Percentiles rank a stretch among this genome's conserved stretches.
Conservation (phyloP, 2,888 invertebrate species). For the Nephrotoma appendiculata region DNA sequence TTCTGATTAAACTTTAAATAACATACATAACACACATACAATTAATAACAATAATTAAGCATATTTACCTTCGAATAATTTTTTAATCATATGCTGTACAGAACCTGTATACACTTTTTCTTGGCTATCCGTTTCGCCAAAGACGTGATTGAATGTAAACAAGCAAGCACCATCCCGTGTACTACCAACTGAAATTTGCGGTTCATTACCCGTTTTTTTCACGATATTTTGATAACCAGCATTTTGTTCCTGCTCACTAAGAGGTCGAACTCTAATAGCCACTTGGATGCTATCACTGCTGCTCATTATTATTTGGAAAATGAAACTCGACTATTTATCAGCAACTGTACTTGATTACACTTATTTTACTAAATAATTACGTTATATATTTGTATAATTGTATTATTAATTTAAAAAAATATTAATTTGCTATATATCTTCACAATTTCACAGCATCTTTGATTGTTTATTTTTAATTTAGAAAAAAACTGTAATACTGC, state of each 20-base stretch:
- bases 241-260: conserved; percentile 54
- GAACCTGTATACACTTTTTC: conserved; percentile 56
- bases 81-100: conserved; percentile 53
- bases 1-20: not conserved
- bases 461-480: no score
- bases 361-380: no score
- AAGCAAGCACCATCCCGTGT: conserved; percentile 17
- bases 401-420: no score
- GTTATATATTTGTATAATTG: no score
- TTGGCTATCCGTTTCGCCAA: conserved; percentile 51
- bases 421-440: no score
- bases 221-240: conserved; percentile 64
- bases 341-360: no score
- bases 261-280: conserved; percentile 67
- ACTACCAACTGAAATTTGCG: conserved; percentile 48
- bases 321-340: no score
- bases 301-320: not conserved
- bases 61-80: conserved; percentile 58
- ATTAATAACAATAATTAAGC: not conserved
- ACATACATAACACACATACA: no score
- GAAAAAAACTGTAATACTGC: no score
- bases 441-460: no score
- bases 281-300: conserved; percentile 37
- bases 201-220: conserved; percentile 44
- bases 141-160: conserved; percentile 77